Evolutionary conservation across 2,113 vertebrate species (phyloP).

Genomic region (Lycocorax pyrrhopterus): DNA sequence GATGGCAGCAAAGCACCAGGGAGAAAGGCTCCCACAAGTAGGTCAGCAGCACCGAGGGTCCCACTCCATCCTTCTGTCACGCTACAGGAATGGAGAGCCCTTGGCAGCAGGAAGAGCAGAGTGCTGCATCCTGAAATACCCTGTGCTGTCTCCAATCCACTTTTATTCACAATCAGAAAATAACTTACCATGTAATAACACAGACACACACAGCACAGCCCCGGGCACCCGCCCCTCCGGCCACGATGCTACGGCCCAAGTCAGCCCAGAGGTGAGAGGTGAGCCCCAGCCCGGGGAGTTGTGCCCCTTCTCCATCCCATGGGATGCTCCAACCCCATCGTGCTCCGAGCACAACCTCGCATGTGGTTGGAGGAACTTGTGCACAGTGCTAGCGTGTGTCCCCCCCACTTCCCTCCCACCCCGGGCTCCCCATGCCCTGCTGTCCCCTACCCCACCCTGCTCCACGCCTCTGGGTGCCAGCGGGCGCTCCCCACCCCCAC

Average conservation of each 20-base stretch:
- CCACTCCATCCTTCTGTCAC: not conserved
- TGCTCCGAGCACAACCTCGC: not conserved
- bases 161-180: constrained; percentile 72
- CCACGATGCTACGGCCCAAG: not conserved
- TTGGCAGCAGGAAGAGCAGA: not conserved
- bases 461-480: not conserved
- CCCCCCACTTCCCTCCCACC: not conserved
- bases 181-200: constrained; percentile 67
- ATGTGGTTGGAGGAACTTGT: not conserved
- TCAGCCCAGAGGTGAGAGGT: not conserved
- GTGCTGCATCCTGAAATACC: not conserved
- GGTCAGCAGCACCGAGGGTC: not conserved
- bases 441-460: not conserved
- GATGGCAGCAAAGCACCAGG: not conserved
- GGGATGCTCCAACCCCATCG: not conserved
- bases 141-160: not conserved
- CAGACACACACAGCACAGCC: constrained; percentile 18
- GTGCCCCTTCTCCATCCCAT: not conserved
- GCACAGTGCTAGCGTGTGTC: not conserved
- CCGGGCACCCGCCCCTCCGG: not conserved
- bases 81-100: not conserved
- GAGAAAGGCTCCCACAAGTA: not conserved
- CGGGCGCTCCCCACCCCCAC: not conserved
- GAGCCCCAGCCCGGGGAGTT: not conserved
- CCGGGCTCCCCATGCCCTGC: not conserved